Conservation (phyloP, 2,888 invertebrate genomes). For the Cyaniris semiargus region DNA sequence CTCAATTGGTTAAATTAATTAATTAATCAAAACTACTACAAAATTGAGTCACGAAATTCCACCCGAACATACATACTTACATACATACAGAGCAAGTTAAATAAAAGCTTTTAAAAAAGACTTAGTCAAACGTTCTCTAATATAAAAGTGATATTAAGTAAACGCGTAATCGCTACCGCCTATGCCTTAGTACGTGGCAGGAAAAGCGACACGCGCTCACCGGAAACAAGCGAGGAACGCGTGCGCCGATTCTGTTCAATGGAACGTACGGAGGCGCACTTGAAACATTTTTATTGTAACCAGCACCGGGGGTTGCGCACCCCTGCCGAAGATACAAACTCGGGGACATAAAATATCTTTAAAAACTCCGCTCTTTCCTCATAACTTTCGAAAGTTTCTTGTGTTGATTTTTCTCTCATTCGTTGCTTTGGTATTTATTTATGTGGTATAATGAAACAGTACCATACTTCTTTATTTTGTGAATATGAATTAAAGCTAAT, state of each 20-base stretch:
- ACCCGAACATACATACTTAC: too few relatives aligned
- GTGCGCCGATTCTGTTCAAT: slow-evolving; percentile 73
- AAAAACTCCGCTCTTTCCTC: neutral
- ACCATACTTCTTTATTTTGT: too few relatives aligned
- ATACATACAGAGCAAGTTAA: too few relatives aligned
- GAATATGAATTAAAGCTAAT: neutral
- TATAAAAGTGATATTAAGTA: neutral
- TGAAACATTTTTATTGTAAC: slow-evolving; percentile 78
- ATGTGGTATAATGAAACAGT: neutral
- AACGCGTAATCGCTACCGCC: slow-evolving; percentile 41
- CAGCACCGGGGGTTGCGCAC: slow-evolving; percentile 53
- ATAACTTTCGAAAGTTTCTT: neutral
- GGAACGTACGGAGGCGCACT: slow-evolving; percentile 77
- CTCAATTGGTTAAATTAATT: too few relatives aligned
- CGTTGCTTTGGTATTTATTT: neutral
- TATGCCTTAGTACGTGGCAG: slow-evolving; percentile 39
- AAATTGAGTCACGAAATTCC: too few relatives aligned
- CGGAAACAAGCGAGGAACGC: slow-evolving; percentile 67
- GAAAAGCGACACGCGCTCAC: slow-evolving; percentile 62
- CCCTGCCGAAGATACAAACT: slow-evolving; percentile 46
- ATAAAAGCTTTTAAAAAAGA: too few relatives aligned
- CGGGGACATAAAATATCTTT: slow-evolving; percentile 8
- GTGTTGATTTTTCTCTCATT: neutral
- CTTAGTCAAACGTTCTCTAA: too few relatives aligned
- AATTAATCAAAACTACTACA: too few relatives aligned